Conservation (phyloP, 2,888 invertebrate species). For the Zygaena filipendulae region DNA sequence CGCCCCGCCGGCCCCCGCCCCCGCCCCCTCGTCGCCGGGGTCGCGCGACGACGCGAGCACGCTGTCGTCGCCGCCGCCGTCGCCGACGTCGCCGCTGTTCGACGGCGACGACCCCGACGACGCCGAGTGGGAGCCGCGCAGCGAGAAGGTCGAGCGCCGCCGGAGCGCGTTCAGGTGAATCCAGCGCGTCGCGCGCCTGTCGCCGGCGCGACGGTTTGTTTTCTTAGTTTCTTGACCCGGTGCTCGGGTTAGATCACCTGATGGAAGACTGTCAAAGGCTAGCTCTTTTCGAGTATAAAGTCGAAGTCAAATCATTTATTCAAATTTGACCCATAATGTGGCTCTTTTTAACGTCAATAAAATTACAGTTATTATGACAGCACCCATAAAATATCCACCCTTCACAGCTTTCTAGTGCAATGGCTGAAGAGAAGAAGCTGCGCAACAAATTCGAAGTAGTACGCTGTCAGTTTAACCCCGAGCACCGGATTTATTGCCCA, state of each 20-base stretch:
- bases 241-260: neutral
- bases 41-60: conserved; percentile 25
- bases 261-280: conserved; percentile 1
- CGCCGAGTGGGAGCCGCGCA: conserved; percentile 79
- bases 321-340: too few species aligned
- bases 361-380: too few species aligned
- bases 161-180: conserved; percentile 36
- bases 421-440: too few species aligned
- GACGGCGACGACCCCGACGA: conserved; percentile 89
- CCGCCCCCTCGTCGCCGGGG: conserved; percentile 17
- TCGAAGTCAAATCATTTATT: too few species aligned
- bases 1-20: conserved; percentile 8
- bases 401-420: too few species aligned
- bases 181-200: too few species aligned
- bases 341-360: too few species aligned
- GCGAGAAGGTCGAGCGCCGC: conserved; percentile 35
- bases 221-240: neutral
- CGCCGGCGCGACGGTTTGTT: neutral
- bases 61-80: conserved; percentile 35
- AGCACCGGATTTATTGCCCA: too few species aligned
- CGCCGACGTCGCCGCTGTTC: conserved; percentile 33
- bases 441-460: too few species aligned
- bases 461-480: too few species aligned
- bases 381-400: too few species aligned
- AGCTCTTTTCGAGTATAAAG: too few species aligned